phyloP scores from a whole-genome alignment of 2,113 vertebrate species.

The Notarius quadriscutis region DNA sequence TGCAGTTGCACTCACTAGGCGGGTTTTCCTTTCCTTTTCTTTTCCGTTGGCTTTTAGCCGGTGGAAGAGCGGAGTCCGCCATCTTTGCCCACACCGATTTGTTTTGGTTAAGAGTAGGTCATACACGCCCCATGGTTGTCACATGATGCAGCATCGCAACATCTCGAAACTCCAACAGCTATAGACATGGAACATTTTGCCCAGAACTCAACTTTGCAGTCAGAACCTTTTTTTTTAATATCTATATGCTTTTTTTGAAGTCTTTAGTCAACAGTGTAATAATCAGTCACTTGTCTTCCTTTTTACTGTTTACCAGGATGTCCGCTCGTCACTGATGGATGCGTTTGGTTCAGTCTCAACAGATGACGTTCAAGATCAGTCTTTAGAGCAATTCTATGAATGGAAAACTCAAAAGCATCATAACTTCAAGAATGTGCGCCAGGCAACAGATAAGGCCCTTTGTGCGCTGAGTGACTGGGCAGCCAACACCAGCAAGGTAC shows the following conservation, averaged over 20 bases:
- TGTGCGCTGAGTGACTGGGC: conserved; percentile 67
- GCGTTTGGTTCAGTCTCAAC: neutral
- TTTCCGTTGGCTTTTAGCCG: no score
- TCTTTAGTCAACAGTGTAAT: neutral
- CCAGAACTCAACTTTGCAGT: no score
- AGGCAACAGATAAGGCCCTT: conserved; percentile 64
- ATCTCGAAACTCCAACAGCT: no score
- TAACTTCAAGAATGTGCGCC: conserved; percentile 60
- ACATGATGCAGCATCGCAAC: no score
- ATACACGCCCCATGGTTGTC: no score
- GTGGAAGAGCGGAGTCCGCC: no score
- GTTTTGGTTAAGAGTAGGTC: no score
- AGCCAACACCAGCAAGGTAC: conserved; percentile 65
- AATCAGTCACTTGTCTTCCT: neutral
- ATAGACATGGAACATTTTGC: no score
- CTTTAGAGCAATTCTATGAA: neutral
- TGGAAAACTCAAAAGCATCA: conserved; percentile 20
- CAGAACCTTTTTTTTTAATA: neutral
- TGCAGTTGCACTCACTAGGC: no score
- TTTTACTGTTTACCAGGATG: neutral
- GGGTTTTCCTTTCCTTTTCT: no score
- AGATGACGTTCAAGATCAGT: neutral
- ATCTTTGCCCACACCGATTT: no score
- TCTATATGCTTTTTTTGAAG: neutral
- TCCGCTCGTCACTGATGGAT: conserved; percentile 3